Evolutionary conservation across 2,888 invertebrate species (phyloP), one percentile per base, ranked within the genome.

Genomic region (Maniola hyperantus): DNA sequence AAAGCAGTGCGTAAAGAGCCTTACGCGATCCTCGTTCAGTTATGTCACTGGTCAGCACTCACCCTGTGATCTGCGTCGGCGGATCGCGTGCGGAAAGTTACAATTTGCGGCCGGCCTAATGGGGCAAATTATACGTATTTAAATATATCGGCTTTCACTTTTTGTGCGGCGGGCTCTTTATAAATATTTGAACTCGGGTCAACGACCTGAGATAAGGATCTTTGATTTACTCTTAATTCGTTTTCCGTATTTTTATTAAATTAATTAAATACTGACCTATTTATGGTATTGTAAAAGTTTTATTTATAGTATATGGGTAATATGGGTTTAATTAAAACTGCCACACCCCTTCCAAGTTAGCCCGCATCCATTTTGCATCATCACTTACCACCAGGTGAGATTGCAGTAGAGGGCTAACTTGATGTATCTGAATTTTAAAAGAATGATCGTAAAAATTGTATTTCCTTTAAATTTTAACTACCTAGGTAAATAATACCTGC

Each of bases 51-150:
- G 64, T 58, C 63, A 51, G 65, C 68, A 58, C 58, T 10, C 15
- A 13, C 61, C 50, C 50, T 61, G 64, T 70, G 65, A 67, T 66
- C 69, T 68, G 48, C 53, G 72, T 70, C 76, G 77, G 74, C 72
- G 57, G 71, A 82, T 84, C 80, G 85, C 86, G 86, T 85, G 86
- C 74, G 66, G 18, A 39, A 70, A 73, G 57, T 72, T 77, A 75
- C 79, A 79, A 82, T 83, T 83, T 79, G 77, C 78, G 68, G 64
- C 64, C 80, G 76, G 79, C 70, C 70, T 79, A 82, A 83, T 79
- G 77, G 71, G 69, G 73, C 77, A 77, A 82, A 85, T 85, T 82
- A 79, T 77, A 76, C 74, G 74, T 65, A 77, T 79, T 81, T 77
- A 71, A 60, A 72, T 70, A 66, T 73, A 73, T 68, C 72, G 69